Base-by-base conservation (phyloP, 2,888 invertebrate species). In the Agonopterix heracliana region DNA sequence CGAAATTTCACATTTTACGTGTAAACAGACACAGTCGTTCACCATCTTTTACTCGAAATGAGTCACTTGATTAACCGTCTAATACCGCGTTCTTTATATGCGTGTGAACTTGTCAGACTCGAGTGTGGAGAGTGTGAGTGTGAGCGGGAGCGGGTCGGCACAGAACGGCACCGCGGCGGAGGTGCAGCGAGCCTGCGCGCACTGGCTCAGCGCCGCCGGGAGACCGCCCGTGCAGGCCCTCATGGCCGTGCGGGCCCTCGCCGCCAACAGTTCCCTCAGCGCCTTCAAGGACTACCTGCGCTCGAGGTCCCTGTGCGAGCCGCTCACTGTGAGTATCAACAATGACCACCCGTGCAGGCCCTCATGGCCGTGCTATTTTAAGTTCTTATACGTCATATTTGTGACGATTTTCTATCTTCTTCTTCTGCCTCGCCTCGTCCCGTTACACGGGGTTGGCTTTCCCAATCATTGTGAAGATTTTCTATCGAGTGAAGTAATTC, bases 221-320 rank as follows among this genome's bases (percentile, higher is more conserved):
- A 64, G 78, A 1, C 64, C 85, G 45, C 84, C 84, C 1, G 71
- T 65, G n/a, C 57, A 51, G 0, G 66, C 74, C 26, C 68, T 87
- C 55, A 64, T 75, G 38, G 73, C 79, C 2, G 92, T 94, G 11
- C 84, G 97, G 8, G 95, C 96, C 0, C 92, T 92, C 10, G 93
- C 95, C 13, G 92, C 97, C 10, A 89, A 92, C 52, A 91, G 91
- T 56, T 94, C 96, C 1, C 87, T 97, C 34, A 91, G 92, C 49
- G 91, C 94, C 61, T 89, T 96, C 52, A 92, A 93, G 68, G 96
- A 96, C 72, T 95, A 95, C 68, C 93, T 96, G 62, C 90, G 93
- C 58, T 93, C 93, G 49, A 90, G 94, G 17, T 95, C 95, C 61
- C 93, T 94, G 76, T 93, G 94, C 3, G 93, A 93, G 49, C 93